Evolutionary conservation across 2,888 invertebrate species (phyloP), one percentile per base, ranked within the genome.

Genomic region (Eupithecia vulgata): DNA sequence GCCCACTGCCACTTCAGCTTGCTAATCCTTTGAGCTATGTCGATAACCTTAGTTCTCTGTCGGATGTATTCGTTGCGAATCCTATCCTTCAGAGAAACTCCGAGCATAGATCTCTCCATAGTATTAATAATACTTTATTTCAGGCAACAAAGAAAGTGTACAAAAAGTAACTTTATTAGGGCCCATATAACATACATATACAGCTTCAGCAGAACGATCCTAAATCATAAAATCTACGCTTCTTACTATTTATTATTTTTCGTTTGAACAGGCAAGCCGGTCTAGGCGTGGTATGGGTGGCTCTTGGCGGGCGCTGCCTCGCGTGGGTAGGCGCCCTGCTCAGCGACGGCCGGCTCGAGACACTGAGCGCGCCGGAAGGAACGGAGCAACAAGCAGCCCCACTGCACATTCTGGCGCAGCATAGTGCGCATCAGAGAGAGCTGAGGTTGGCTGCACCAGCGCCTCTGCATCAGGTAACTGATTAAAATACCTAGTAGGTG

Each of bases 271-370:
- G 96, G 87, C 97, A 97, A 90, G 98, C 98, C 91, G 97, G 98
- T 45, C 97, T 98, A 79, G 97, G 98, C 70, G 98, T 97, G 4
- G 95, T 98, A 15, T 98, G 98, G 84, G 98, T 98, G 30, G 98
- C 98, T 0, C 95, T 99, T 70, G 98, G 98, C 17, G 97, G 97
- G 35, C 97, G 97, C 78, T 97, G 97, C 74, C 95, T 98, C n/a
- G 95, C 96, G 40, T 95, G 98, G 86, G 93, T 97, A 87, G 95
- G 96, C 45, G 96, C 96, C 40, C 90, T 98, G 78, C 95, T 98
- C 72, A 96, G 97, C 64, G 98, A 98, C 90, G 95, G 97, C 45
- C 96, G 97, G 68, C 94, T 97, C 57, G 98, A 98, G 89, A 95
- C 96, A 45, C 91, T 95, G 68, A 94, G 90, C 79, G 84, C 87